A percentile compares a stretch with the other conserved stretches of the same genome.
phyloP scores from a whole-genome alignment of 2,888 invertebrate species.

The Diplolepis rosae region DNA sequence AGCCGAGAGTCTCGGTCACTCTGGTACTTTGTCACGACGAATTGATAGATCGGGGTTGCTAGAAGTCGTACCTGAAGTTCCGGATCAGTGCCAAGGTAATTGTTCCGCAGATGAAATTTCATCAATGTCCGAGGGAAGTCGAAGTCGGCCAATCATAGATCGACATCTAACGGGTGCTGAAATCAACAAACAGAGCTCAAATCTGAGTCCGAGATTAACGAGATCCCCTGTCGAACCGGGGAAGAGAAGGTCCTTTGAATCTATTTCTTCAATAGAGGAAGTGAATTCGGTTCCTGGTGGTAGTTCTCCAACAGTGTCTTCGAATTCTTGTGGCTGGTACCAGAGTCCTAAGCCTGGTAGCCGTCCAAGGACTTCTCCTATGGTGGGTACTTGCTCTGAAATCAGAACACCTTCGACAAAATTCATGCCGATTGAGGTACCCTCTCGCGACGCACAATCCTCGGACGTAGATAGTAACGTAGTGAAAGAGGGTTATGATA shows the following conservation, averaged over 20 bases:
- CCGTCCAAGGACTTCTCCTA: slow-evolving; percentile 15
- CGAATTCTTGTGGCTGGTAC: not conserved
- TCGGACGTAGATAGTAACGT: slow-evolving; percentile 22
- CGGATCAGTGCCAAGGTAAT: slow-evolving; percentile 55
- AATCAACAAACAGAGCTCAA: slow-evolving; percentile 40
- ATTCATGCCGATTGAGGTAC: slow-evolving; percentile 45
- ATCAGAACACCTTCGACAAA: no score
- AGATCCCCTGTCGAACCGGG: slow-evolving; percentile 39
- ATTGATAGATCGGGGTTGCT: slow-evolving; percentile 64
- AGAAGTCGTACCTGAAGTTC: slow-evolving; percentile 67
- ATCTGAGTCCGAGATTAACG: slow-evolving; percentile 41
- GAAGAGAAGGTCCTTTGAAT: slow-evolving; percentile 32
- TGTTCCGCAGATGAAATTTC: slow-evolving; percentile 41
- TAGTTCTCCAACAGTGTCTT: slow-evolving; percentile 11
- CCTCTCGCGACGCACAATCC: slow-evolving; percentile 37
- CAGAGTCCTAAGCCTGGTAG: slow-evolving; percentile 7
- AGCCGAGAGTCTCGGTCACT: slow-evolving; percentile 48
- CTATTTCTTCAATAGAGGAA: slow-evolving; percentile 30
- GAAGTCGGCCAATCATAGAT: slow-evolving; percentile 47
- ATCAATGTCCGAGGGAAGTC: not conserved
- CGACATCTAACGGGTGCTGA: slow-evolving; percentile 57
- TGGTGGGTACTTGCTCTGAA: no score
- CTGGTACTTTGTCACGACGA: slow-evolving; percentile 56
- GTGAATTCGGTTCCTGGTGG: slow-evolving; percentile 11
- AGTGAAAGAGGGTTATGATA: slow-evolving; percentile 14